A percentile compares a stretch with the other conserved stretches of the same genome.
phyloP scores from a whole-genome alignment of 2,113 vertebrate genomes.

The Acrocephalus arundinaceus region DNA sequence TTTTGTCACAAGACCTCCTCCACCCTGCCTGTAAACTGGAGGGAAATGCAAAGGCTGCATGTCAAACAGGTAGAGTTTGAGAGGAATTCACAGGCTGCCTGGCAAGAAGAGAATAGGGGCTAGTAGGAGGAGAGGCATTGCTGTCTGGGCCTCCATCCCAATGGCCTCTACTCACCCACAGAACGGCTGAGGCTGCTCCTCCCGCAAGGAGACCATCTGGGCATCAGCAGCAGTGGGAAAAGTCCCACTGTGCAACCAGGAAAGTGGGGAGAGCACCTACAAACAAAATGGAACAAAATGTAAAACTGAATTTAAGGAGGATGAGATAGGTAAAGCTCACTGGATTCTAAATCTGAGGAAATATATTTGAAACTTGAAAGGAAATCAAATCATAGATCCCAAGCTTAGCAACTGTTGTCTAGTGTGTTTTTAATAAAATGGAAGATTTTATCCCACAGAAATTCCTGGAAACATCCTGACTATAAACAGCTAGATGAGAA shows the following conservation, averaged over 20 bases:
- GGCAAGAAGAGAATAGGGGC: background rate
- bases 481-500: background rate
- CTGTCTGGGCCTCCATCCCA: background rate
- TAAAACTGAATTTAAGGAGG: constrained; percentile 21
- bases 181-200: constrained; percentile 42
- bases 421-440: background rate
- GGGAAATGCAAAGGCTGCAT: background rate
- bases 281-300: constrained; percentile 40
- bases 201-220: constrained; percentile 2
- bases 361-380: background rate
- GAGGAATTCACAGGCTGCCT: background rate
- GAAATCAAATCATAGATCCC: background rate
- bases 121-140: background rate
- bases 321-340: background rate
- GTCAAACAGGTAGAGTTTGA: background rate
- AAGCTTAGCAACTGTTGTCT: background rate
- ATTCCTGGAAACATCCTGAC: background rate
- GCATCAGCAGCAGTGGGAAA: constrained; percentile 56
- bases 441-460: background rate
- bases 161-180: constrained; percentile 63
- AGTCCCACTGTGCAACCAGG: constrained; percentile 52
- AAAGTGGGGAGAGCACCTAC: constrained; percentile 43
- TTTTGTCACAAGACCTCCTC: background rate
- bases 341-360: background rate
- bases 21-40: background rate